These are phyloP conservation scores for Natator depressus DNA, from an alignment of 2,113 vertebrate genomes.

Conservation along the genomic window DNA sequence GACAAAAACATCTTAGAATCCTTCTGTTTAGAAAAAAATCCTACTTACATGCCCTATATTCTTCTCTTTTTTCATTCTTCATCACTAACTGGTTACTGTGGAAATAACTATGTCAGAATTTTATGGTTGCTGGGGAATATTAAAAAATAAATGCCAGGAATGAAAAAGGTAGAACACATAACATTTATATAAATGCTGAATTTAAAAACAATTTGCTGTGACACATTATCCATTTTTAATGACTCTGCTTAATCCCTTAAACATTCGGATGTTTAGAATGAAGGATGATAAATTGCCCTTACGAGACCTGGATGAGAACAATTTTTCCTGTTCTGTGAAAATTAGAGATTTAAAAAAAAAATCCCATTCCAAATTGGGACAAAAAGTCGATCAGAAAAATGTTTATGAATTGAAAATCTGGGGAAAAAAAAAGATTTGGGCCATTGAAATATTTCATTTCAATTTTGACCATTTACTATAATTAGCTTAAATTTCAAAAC, in stretches of 20 bases:
- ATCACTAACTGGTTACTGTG: neutral
- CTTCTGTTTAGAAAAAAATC: neutral
- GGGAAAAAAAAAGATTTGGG: neutral
- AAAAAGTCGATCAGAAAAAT: neutral
- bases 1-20: conserved; percentile 4
- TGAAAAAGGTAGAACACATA: neutral
- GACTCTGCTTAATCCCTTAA: neutral
- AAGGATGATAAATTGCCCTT: neutral
- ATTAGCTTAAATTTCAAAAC: neutral
- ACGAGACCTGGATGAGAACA: neutral
- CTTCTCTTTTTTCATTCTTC: neutral
- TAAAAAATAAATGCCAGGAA: neutral
- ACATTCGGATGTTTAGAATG: neutral
- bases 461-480: neutral
- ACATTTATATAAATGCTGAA: neutral
- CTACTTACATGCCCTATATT: neutral
- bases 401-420: neutral
- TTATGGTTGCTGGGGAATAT: neutral
- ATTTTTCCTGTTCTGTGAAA: neutral
- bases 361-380: neutral
- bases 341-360: neutral
- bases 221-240: neutral
- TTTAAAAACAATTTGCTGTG: neutral
- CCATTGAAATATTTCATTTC: neutral
- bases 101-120: neutral